Conservation (phyloP, 2,797 vertebrate genomes). For the Sebastes itinus region DNA sequence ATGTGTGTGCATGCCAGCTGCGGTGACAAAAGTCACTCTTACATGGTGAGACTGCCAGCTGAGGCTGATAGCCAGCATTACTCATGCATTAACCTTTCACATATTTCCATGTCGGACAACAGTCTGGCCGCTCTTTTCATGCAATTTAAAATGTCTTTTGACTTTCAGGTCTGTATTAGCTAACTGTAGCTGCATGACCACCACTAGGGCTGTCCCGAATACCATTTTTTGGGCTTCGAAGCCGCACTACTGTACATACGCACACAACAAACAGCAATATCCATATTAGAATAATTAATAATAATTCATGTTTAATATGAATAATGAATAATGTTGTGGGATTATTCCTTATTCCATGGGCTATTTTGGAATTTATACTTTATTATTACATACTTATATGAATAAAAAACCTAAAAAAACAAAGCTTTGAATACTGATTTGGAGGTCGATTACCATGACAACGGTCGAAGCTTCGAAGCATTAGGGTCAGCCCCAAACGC, state of each 20-base stretch:
- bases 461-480: no score
- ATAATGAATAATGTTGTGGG: no score
- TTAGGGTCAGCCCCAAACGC: not conserved
- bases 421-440: no score
- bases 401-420: no score
- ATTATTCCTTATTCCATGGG: no score
- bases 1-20: constrained; percentile 4
- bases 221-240: not conserved
- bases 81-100: constrained; percentile 14
- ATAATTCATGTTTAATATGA: no score
- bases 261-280: no score
- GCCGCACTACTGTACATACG: no score
- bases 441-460: no score
- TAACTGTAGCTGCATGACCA: not conserved
- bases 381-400: no score
- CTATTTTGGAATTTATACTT: no score
- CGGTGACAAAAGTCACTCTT: constrained; percentile 15
- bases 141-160: constrained; percentile 19
- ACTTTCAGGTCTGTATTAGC: not conserved
- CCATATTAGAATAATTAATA: no score
- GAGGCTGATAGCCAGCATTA: constrained; percentile 6
- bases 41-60: constrained; percentile 18
- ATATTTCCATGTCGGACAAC: not conserved
- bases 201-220: not conserved
- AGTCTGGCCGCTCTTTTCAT: not conserved